phyloP scores from a whole-genome alignment of 2,113 vertebrate species.

The Notothenia rossii region DNA sequence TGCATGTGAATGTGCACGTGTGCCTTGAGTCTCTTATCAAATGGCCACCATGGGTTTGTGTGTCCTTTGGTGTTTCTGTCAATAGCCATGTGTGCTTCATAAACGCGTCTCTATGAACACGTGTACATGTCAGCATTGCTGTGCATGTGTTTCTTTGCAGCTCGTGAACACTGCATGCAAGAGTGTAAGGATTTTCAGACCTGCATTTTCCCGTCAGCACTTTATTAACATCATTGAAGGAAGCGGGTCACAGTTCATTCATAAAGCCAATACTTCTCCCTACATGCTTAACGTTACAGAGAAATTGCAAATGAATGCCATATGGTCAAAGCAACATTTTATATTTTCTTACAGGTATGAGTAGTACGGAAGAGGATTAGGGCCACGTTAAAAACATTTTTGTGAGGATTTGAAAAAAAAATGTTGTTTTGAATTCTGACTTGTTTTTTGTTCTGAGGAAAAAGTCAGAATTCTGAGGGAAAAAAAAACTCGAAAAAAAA shows the following conservation, averaged over 20 bases:
- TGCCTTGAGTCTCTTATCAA: background rate
- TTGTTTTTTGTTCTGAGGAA: too few relatives aligned
- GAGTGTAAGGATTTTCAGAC: conserved; percentile 4
- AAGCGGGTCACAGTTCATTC: conserved; percentile 45
- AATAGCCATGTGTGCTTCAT: background rate
- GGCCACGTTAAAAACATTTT: too few relatives aligned
- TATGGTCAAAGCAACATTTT: background rate
- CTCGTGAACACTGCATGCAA: background rate
- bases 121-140: background rate
- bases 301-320: background rate
- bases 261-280: conserved; percentile 5
- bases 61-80: background rate
- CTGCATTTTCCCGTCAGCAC: conserved; percentile 24
- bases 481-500: too few relatives aligned
- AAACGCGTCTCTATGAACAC: background rate
- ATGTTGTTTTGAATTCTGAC: too few relatives aligned
- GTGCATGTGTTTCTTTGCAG: conserved; percentile 3
- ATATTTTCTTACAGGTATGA: background rate
- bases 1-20: background rate
- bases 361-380: too few relatives aligned
- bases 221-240: conserved; percentile 32
- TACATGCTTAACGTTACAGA: background rate
- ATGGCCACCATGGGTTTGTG: background rate
- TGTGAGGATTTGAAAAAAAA: too few relatives aligned
- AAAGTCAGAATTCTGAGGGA: too few relatives aligned